phyloP scores from a whole-genome alignment of 2,888 invertebrate species.

The Coenonympha arcania region DNA sequence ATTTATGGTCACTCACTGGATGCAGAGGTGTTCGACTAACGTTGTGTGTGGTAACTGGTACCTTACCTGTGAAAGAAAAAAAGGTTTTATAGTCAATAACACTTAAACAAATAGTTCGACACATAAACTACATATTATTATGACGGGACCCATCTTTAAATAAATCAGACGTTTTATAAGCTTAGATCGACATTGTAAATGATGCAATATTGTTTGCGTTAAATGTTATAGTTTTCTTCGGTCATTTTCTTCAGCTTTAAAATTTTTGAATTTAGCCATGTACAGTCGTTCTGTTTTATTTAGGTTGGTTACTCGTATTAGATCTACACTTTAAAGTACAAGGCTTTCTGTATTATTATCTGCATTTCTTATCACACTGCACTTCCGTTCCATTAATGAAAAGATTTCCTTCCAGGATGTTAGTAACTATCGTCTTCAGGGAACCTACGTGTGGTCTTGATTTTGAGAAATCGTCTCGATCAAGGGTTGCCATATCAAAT shows the following conservation, averaged over 20 bases:
- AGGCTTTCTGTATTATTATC: neutral
- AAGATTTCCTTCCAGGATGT: neutral
- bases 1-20: slow-evolving; percentile 40
- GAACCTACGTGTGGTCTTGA: slow-evolving; percentile 21
- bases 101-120: neutral
- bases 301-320: too few species aligned
- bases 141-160: neutral
- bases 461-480: slow-evolving; percentile 29
- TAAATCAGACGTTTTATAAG: neutral
- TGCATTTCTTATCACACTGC: neutral
- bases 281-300: too few species aligned
- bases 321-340: too few species aligned
- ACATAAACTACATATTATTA: too few species aligned
- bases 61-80: slow-evolving; percentile 53
- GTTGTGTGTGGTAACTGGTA: slow-evolving; percentile 38
- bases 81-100: slow-evolving; percentile 34
- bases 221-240: too few species aligned
- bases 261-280: too few species aligned
- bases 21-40: slow-evolving; percentile 27
- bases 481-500: slow-evolving; percentile 17
- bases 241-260: too few species aligned
- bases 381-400: neutral
- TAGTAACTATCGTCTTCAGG: slow-evolving; percentile 9
- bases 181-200: too few species aligned
- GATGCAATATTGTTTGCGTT: too few species aligned